Percentiles rank a stretch among this genome's conserved stretches.
Evolutionary conservation across 2,113 vertebrate species (phyloP).

Genomic region (Malurus alboscapulatus): DNA sequence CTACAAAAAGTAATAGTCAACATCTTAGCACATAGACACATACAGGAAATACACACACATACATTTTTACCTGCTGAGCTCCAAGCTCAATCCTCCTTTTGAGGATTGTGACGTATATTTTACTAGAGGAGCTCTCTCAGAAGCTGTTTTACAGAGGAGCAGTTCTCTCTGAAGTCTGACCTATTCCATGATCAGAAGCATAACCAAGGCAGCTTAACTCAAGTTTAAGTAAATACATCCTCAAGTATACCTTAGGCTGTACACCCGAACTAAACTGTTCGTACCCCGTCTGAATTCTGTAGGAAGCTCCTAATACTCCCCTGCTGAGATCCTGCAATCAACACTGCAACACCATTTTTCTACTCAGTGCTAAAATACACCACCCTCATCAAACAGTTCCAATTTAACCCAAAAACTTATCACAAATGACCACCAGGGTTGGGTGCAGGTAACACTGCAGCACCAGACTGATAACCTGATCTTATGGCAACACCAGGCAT

Average conservation of each 20-base stretch:
- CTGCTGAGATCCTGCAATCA: not conserved
- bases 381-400: not conserved
- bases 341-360: not conserved
- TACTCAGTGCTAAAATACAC: not conserved
- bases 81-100: not conserved
- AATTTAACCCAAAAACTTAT: not conserved
- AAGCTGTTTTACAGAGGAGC: not conserved
- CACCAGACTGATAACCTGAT: not conserved
- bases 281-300: not conserved
- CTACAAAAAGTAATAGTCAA: not conserved
- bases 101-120: accelerated
- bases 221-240: not conserved
- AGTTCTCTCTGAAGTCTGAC: not conserved
- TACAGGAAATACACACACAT: not conserved
- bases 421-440: not conserved
- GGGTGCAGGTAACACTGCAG: not conserved
- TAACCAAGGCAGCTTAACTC: not conserved
- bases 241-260: not conserved
- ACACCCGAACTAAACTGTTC: not conserved
- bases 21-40: not conserved
- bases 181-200: not conserved
- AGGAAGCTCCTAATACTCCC: not conserved
- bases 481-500: accelerated
- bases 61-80: not conserved
- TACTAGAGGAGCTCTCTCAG: not conserved